Conservation (phyloP, 2,797 vertebrate genomes). For the Neolamprologus multifasciatus region DNA sequence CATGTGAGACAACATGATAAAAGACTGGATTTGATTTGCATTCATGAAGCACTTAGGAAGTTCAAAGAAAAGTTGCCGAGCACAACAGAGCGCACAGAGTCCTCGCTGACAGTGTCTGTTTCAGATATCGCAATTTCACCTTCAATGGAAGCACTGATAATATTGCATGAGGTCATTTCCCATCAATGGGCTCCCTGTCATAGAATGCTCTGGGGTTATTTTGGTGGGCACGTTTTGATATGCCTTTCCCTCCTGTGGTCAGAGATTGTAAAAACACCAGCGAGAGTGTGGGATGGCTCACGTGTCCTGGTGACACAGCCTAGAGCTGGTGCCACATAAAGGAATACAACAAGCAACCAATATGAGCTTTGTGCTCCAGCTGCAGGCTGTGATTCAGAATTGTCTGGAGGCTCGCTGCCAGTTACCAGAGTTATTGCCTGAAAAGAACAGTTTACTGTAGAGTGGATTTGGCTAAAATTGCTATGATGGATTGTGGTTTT, state of each 20-base stretch:
- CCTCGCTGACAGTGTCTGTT: not conserved
- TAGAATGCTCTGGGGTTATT: not conserved
- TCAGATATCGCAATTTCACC: constrained; percentile 2
- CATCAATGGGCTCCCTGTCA: not conserved
- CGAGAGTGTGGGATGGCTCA: constrained; percentile 1
- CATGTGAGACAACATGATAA: constrained; percentile 61
- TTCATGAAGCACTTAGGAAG: constrained; percentile 51
- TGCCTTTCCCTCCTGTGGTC: not conserved
- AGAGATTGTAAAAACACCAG: constrained; percentile 4
- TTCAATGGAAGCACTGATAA: not conserved
- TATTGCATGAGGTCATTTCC: not conserved
- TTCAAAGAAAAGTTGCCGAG: constrained; percentile 54
- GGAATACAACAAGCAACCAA: constrained; percentile 34
- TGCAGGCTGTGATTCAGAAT: constrained; percentile 55
- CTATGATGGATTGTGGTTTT: constrained; percentile 55
- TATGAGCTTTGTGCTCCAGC: constrained; percentile 61
- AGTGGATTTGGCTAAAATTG: constrained; percentile 50
- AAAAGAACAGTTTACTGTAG: constrained; percentile 54
- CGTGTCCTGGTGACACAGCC: constrained; percentile 28
- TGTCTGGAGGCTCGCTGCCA: constrained; percentile 57
- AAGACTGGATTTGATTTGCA: constrained; percentile 56
- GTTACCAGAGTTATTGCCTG: constrained; percentile 60
- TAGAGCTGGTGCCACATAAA: constrained; percentile 24
- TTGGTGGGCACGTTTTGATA: not conserved
- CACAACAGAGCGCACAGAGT: not conserved